phyloP scores from a whole-genome alignment of 2,888 invertebrate species.

The Linyphia triangularis region DNA sequence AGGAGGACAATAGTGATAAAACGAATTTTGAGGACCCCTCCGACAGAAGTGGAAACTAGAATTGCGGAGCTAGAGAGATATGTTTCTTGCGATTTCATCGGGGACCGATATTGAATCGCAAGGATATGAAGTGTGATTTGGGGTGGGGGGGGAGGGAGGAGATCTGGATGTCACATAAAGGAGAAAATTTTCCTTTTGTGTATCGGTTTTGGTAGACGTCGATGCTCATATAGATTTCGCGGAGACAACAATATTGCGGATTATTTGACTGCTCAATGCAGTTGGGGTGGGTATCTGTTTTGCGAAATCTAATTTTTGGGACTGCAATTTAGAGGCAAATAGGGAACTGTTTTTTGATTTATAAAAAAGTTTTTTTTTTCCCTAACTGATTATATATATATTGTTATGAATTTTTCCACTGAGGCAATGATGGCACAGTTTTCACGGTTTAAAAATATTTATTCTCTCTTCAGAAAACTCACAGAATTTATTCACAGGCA shows the following conservation, averaged over 20 bases:
- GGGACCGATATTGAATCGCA: conserved; percentile 49
- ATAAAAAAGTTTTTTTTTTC: too few species aligned
- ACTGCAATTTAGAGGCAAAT: neutral
- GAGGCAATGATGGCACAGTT: too few species aligned
- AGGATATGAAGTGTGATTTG: conserved; percentile 48
- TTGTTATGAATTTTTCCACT: too few species aligned
- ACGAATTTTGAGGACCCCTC: conserved; percentile 62
- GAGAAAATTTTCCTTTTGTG: neutral
- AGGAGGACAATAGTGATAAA: conserved; percentile 69
- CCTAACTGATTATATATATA: too few species aligned
- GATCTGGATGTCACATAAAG: neutral
- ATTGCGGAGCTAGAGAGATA: conserved; percentile 6
- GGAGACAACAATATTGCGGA: conserved; percentile 20
- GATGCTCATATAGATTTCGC: conserved; percentile 5
- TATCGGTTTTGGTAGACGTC: neutral
- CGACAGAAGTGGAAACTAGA: conserved; percentile 14
- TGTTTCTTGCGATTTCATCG: conserved; percentile 44
- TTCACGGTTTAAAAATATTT: too few species aligned
- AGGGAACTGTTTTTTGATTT: neutral
- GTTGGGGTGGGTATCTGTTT: neutral
- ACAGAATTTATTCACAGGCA: too few species aligned
- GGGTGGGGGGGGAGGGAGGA: neutral
- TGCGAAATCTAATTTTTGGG: neutral
- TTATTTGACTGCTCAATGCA: conserved; percentile 25
- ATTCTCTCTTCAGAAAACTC: too few species aligned